phyloP scores from a whole-genome alignment of 2,888 invertebrate genomes.

The Amorpha juglandis region DNA sequence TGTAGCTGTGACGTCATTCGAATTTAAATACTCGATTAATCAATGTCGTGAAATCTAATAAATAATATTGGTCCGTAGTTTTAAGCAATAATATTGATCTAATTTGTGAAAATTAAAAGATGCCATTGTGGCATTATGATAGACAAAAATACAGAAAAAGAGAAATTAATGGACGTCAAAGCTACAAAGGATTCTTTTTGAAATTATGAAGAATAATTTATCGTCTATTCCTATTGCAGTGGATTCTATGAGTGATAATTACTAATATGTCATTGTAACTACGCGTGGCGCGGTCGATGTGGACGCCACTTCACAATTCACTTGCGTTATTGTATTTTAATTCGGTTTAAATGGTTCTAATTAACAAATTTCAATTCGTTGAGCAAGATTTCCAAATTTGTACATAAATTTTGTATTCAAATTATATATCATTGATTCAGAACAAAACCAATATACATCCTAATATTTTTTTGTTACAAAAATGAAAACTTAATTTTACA shows the following conservation, averaged over 20 bases:
- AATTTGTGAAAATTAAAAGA: background rate
- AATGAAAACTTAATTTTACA: background rate
- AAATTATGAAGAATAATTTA: slow-evolving; percentile 47
- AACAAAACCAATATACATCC: background rate
- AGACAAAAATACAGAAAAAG: background rate
- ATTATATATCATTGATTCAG: background rate
- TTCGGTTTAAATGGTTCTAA: slow-evolving; percentile 6
- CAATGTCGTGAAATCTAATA: background rate
- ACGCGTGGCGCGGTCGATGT: slow-evolving; percentile 52
- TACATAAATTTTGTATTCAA: slow-evolving; percentile 10
- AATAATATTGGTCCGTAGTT: slow-evolving; percentile 13
- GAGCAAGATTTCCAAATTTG: slow-evolving; percentile 18
- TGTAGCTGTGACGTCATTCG: slow-evolving; percentile 39
- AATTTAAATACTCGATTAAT: slow-evolving; percentile 1
- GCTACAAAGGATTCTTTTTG: slow-evolving; percentile 44
- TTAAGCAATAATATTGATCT: background rate
- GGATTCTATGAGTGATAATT: slow-evolving; percentile 63
- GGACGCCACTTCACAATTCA: slow-evolving; percentile 35
- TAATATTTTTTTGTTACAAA: slow-evolving; percentile 11
- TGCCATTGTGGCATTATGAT: background rate
- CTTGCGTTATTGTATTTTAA: slow-evolving; percentile 11
- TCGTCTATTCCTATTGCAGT: slow-evolving; percentile 71
- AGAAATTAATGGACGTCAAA: slow-evolving; percentile 37
- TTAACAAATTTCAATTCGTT: slow-evolving; percentile 11
- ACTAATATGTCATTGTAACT: slow-evolving; percentile 65